phyloP scores from a whole-genome alignment of 2,888 invertebrate genomes.

The Tethea ocularis region DNA sequence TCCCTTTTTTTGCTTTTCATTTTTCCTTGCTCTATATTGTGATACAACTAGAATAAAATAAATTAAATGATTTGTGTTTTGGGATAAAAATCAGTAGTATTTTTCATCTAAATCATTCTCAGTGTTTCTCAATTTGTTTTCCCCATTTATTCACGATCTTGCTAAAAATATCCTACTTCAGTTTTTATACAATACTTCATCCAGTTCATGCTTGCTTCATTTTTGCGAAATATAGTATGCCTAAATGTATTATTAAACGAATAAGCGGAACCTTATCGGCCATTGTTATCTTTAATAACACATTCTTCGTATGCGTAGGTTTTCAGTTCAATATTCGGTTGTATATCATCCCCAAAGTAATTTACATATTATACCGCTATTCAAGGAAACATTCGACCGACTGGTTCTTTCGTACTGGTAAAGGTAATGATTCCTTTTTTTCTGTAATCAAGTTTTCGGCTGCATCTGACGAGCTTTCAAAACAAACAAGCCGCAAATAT shows the following conservation, averaged over 20 bases:
- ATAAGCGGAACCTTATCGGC: constrained; percentile 40
- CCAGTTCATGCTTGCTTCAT: background rate
- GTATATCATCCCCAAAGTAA: constrained; percentile 59
- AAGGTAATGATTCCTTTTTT: constrained; percentile 73
- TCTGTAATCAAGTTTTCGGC: constrained; percentile 72
- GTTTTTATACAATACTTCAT: background rate
- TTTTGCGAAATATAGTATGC: background rate
- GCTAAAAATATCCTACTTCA: background rate
- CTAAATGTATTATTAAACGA: constrained; percentile 27
- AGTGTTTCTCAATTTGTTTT: background rate
- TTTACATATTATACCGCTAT: constrained; percentile 79
- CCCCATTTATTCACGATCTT: background rate
- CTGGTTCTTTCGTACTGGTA: constrained; percentile 59
- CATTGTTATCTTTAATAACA: constrained; percentile 56
- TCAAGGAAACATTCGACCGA: constrained; percentile 57
- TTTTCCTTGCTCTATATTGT: constrained; percentile 16
- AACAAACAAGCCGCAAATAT: constrained; percentile 68
- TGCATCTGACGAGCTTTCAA: constrained; percentile 62
- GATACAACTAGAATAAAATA: background rate
- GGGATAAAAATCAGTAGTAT: too few relatives aligned
- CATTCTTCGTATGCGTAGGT: constrained; percentile 52
- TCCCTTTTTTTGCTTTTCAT: constrained; percentile 36
- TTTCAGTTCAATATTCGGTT: constrained; percentile 51
- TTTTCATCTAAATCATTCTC: too few relatives aligned
- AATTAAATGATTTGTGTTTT: background rate